These are phyloP conservation scores for Cettia cetti DNA, from an alignment of 2,113 vertebrate species.

Conservation along the genomic window DNA sequence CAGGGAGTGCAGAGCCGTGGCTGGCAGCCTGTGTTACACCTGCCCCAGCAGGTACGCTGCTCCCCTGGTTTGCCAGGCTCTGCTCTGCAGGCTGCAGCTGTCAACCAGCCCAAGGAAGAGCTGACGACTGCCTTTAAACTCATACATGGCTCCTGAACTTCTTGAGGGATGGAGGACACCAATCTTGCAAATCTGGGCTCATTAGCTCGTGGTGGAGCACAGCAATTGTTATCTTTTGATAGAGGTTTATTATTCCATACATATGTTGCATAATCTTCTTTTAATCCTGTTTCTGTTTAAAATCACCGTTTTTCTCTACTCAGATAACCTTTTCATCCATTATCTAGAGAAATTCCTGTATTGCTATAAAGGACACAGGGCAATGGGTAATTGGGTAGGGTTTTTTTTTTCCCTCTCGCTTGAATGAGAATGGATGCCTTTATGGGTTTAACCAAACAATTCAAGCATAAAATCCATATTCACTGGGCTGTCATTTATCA, in stretches of 20 bases:
- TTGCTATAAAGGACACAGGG: constrained; percentile 66
- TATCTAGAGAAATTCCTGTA: constrained; percentile 66
- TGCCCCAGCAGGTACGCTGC: neutral
- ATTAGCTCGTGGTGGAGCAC: neutral
- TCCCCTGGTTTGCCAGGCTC: neutral
- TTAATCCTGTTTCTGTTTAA: constrained; percentile 60
- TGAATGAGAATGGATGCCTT: constrained; percentile 61
- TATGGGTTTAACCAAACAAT: constrained; percentile 63
- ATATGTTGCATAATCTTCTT: constrained; percentile 54
- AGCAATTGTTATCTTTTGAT: neutral
- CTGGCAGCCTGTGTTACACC: neutral
- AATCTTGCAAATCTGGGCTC: neutral
- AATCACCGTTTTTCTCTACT: constrained; percentile 65
- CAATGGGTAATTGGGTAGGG: constrained; percentile 66
- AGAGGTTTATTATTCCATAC: constrained; percentile 45
- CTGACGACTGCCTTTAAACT: neutral
- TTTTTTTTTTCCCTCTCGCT: constrained; percentile 18
- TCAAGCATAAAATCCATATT: constrained; percentile 71
- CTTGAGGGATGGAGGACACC: neutral
- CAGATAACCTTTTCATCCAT: constrained; percentile 69
- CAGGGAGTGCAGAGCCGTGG: neutral
- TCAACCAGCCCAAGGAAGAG: neutral
- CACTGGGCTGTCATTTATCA: constrained; percentile 61
- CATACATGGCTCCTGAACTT: neutral
- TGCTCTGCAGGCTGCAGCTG: neutral